These are phyloP conservation scores for Emys orbicularis DNA, from an alignment of 2,797 vertebrate genomes.

Conservation along the genomic window DNA sequence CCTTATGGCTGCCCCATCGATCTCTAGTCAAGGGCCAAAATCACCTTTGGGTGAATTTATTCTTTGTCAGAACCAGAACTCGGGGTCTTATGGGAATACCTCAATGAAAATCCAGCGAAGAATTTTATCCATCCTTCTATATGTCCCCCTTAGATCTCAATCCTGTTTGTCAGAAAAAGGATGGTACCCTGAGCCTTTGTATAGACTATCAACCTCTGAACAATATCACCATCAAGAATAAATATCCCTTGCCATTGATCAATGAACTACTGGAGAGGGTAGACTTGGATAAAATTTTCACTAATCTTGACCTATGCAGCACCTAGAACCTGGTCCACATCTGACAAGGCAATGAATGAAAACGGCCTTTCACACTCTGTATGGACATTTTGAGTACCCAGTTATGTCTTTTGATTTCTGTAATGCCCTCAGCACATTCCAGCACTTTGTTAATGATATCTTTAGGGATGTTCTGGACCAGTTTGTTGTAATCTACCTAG, in stretches of 20 bases:
- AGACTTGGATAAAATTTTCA: neutral
- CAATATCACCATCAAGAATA: neutral
- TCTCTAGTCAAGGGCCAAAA: too few species aligned
- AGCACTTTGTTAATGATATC: neutral
- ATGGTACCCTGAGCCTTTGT: accelerated
- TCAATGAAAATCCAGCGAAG: too few species aligned
- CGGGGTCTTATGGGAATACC: too few species aligned
- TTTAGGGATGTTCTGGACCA: too few species aligned
- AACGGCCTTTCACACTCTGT: neutral
- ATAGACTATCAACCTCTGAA: neutral
- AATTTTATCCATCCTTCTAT: neutral
- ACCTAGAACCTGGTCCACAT: neutral
- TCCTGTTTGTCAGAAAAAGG: neutral
- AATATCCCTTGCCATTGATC: neutral
- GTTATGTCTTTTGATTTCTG: neutral
- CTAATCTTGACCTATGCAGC: neutral
- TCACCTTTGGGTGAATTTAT: too few species aligned
- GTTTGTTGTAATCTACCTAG: too few species aligned
- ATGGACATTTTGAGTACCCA: neutral
- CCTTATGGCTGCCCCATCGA: too few species aligned
- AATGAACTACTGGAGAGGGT: neutral
- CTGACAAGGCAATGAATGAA: neutral
- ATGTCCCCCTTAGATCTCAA: neutral
- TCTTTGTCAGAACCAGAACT: too few species aligned
- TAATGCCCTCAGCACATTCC: neutral